Evolutionary conservation across 2,797 vertebrate species (phyloP).

Genomic region (Myotis pilosus): DNA sequence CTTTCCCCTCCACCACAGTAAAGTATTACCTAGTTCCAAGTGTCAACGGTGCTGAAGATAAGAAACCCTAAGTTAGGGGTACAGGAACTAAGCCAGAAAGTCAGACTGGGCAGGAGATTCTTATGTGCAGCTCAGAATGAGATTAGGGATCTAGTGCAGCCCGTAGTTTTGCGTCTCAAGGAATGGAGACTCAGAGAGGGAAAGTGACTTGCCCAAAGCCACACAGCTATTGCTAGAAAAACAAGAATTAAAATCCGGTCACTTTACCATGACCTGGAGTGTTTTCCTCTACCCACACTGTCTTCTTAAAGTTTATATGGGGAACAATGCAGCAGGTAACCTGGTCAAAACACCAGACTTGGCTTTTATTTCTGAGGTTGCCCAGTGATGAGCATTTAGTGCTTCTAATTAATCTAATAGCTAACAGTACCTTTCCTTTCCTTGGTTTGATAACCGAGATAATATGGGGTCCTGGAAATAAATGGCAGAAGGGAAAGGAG

Average conservation of each 20-base stretch:
- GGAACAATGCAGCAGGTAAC: neutral
- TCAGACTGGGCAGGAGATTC: neutral
- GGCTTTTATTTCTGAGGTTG: constrained; percentile 7
- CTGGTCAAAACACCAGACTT: neutral
- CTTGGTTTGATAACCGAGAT: neutral
- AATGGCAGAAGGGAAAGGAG: neutral
- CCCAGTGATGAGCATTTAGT: neutral
- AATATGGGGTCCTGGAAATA: neutral
- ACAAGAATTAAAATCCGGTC: neutral
- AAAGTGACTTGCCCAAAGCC: neutral
- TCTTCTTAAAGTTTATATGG: neutral
- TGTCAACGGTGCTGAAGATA: neutral
- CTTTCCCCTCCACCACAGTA: too few relatives aligned
- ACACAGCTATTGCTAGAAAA: neutral
- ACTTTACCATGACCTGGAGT: neutral
- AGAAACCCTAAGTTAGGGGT: neutral
- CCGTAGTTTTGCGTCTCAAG: neutral
- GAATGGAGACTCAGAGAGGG: neutral
- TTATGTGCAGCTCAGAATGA: neutral
- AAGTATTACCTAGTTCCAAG: neutral
- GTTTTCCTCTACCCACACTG: neutral
- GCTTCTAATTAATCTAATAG: neutral
- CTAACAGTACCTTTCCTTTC: neutral
- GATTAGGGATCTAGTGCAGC: neutral
- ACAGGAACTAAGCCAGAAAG: neutral